Evolutionary conservation across 1,140 invertebrate species (phyloP).

Genomic region (Penaeus japonicus): DNA sequence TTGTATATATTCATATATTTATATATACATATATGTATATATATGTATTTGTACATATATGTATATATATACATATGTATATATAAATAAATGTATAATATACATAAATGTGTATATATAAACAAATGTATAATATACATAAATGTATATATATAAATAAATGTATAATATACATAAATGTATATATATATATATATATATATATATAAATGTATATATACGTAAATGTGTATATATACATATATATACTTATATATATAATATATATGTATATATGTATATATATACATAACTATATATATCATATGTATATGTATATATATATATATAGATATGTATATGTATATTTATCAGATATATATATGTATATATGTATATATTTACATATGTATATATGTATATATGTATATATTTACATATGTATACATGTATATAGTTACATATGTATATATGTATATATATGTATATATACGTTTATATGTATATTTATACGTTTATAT

Average conservation of each 20-base stretch:
- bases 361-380: no score
- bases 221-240: neutral
- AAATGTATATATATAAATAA: neutral
- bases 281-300: no score
- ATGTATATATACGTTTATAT: no score
- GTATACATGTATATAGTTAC: no score
- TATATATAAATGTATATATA: constrained; percentile 1
- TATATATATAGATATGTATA: no score
- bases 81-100: neutral
- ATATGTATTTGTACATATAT: constrained; percentile 22
- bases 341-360: no score
- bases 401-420: no score
- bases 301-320: no score
- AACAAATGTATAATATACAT: neutral
- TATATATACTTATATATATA: neutral
- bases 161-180: neutral
- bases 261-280: no score
- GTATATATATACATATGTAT: neutral
- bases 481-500: no score
- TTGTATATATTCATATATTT: neutral
- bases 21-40: neutral
- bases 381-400: no score
- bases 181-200: neutral
- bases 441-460: no score
- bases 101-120: neutral